phyloP scores from a whole-genome alignment of 2,113 vertebrate genomes.

The Nycticebus coucang region DNA sequence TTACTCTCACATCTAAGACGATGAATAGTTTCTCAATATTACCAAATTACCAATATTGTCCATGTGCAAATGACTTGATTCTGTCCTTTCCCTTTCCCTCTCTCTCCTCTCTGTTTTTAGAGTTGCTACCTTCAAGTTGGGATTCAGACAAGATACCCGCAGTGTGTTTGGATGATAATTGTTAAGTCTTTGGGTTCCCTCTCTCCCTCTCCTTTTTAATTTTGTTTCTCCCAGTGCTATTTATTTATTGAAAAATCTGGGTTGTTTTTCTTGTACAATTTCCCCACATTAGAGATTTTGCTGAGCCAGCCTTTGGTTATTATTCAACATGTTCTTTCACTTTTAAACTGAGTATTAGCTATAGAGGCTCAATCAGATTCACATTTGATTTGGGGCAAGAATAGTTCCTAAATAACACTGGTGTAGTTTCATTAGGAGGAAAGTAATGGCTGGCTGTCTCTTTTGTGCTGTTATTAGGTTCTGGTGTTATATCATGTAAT shows the following conservation, averaged over 20 bases:
- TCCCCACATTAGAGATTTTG: not conserved
- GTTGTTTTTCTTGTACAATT: not conserved
- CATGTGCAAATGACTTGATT: not conserved
- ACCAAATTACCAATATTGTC: not conserved
- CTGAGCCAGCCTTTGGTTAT: not conserved
- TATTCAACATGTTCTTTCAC: not conserved
- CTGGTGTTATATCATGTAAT: not conserved
- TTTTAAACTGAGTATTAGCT: not conserved
- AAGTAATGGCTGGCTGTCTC: not conserved
- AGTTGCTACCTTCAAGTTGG: not conserved
- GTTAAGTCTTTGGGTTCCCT: not conserved
- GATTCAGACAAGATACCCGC: not conserved
- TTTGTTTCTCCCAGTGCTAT: not conserved
- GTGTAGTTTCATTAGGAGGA: fast-evolving
- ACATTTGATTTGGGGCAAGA: not conserved
- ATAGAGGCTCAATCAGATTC: not conserved
- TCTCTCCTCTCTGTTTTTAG: not conserved
- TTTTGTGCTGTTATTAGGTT: not conserved
- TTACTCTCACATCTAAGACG: not conserved
- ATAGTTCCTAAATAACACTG: not conserved
- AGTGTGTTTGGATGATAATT: not conserved
- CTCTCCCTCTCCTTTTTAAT: not conserved
- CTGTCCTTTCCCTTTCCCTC: fast-evolving
- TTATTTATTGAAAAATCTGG: not conserved
- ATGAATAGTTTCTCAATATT: not conserved